Evolutionary conservation across 2,888 invertebrate species (phyloP).

Genomic region (Apomyelois bistriatella): DNA sequence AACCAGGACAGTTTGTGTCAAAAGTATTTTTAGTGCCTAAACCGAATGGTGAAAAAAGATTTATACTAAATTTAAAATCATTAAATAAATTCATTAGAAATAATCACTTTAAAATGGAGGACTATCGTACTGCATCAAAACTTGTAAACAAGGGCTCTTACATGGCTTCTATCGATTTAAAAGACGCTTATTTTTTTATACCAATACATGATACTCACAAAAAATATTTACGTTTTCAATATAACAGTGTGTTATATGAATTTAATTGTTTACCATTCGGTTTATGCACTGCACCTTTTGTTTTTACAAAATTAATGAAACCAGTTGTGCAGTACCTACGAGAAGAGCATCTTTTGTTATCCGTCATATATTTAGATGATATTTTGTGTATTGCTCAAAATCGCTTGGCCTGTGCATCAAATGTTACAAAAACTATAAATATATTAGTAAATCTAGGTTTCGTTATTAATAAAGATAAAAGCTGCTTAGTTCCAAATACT

Average conservation of each 20-base stretch:
- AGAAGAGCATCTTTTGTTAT: conserved; percentile 4
- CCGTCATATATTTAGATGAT: conserved; percentile 19
- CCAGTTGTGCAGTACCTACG: conserved; percentile 18
- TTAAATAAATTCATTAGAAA: conserved; percentile 19
- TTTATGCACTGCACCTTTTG: conserved; percentile 20
- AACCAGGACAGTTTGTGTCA: background rate
- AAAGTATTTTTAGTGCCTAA: conserved; percentile 13
- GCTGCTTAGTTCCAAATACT: background rate
- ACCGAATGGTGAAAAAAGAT: conserved; percentile 17
- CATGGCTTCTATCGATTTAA: background rate
- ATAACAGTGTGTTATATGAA: conserved; percentile 17
- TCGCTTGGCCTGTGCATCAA: background rate
- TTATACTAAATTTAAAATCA: conserved; percentile 19
- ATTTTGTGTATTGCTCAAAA: background rate
- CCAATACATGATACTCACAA: conserved; percentile 8
- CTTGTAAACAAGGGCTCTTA: background rate
- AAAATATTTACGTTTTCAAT: conserved; percentile 22
- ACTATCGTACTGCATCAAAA: conserved; percentile 17
- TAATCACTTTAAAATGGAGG: conserved; percentile 23
- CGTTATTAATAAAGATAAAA: background rate
- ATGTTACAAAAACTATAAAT: background rate
- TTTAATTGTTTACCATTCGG: conserved; percentile 23
- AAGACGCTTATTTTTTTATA: conserved; percentile 13
- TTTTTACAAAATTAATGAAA: conserved; percentile 25
- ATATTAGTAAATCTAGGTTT: background rate